Evolutionary conservation across 2,797 vertebrate species (phyloP).

Genomic region (Gambelia wislizenii): DNA sequence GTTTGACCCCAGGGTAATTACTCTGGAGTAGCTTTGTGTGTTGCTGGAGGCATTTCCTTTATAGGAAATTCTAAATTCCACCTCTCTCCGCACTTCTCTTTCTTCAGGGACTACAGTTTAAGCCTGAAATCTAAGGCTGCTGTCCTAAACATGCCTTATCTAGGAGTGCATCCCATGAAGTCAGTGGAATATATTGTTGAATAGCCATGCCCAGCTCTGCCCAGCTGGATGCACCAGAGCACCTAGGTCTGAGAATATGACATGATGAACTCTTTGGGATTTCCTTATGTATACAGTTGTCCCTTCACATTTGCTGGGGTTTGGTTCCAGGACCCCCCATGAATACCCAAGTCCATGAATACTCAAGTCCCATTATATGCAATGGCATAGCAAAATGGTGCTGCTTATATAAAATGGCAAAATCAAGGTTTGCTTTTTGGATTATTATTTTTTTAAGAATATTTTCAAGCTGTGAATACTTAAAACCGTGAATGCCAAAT

Average conservation of each 20-base stretch:
- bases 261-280: too few relatives aligned
- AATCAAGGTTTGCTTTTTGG: too few relatives aligned
- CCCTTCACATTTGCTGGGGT: too few relatives aligned
- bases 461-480: too few relatives aligned
- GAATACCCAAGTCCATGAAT: too few relatives aligned
- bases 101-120: not conserved
- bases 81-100: not conserved
- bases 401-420: too few relatives aligned
- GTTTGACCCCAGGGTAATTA: constrained; percentile 24
- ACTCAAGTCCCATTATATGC: too few relatives aligned
- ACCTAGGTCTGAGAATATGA: not conserved
- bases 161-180: not conserved
- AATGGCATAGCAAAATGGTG: too few relatives aligned
- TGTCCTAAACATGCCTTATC: not conserved
- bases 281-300: not conserved
- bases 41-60: constrained; percentile 23
- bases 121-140: not conserved
- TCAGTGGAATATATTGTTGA: not conserved
- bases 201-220: not conserved
- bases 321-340: too few relatives aligned
- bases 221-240: not conserved
- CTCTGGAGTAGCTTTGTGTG: constrained; percentile 18
- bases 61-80: constrained; percentile 6
- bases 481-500: too few relatives aligned
- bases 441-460: too few relatives aligned